These are phyloP conservation scores for Circaetus gallicus DNA, from an alignment of 2,113 vertebrate species.

Conservation along the genomic window DNA sequence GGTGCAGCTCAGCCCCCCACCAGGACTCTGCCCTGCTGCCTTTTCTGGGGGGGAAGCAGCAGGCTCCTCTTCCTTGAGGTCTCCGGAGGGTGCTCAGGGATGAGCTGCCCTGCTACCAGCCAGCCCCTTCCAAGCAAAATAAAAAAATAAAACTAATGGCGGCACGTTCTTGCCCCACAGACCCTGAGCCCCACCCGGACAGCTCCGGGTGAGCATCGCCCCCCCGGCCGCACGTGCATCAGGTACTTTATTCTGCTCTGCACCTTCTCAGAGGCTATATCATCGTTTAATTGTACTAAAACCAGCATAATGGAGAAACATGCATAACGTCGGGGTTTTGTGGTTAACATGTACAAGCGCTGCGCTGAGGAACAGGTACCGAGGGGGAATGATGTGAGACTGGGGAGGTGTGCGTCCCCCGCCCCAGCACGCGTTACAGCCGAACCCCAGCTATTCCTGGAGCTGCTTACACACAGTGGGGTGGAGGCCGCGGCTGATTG, in stretches of 20 bases:
- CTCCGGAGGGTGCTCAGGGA: not conserved
- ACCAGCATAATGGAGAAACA: not conserved
- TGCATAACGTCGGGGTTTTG: not conserved
- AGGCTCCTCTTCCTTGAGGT: not conserved
- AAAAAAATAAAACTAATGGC: not conserved
- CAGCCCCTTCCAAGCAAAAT: not conserved
- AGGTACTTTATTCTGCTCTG: not conserved
- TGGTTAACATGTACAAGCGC: not conserved
- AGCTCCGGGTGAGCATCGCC: not conserved
- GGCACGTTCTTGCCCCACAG: not conserved
- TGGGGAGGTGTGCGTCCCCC: not conserved
- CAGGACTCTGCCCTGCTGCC: not conserved
- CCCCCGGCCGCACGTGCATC: fast-evolving
- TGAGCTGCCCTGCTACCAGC: not conserved
- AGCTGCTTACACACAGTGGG: not conserved
- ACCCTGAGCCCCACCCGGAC: fast-evolving
- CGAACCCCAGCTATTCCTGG: not conserved
- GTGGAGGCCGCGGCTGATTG: not conserved
- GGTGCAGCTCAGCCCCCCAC: not conserved
- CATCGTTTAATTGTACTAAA: constrained; percentile 19
- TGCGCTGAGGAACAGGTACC: not conserved
- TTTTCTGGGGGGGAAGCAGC: not conserved
- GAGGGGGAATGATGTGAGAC: not conserved
- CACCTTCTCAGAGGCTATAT: not conserved
- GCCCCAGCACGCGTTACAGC: not conserved